Evolutionary conservation across 2,797 vertebrate species (phyloP).

Genomic region (Chelmon rostratus): DNA sequence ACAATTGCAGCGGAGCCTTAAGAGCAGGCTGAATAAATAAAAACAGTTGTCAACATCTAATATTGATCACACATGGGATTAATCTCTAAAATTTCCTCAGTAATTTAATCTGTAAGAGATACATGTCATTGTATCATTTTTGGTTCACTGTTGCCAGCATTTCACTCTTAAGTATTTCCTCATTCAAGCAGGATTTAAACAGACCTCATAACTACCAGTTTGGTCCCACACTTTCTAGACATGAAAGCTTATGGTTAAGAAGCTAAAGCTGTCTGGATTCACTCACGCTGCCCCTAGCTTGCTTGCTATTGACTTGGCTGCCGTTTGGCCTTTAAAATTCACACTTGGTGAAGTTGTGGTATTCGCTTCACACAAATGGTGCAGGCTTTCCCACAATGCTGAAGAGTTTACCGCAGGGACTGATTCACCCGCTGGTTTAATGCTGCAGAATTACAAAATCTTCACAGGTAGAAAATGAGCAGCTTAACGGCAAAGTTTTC

Average conservation of each 20-base stretch:
- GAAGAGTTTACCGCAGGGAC: constrained; percentile 48
- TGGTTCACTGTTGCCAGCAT: constrained; percentile 24
- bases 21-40: constrained; percentile 25
- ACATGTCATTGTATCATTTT: constrained; percentile 17
- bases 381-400: constrained; percentile 55
- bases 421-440: constrained; percentile 48
- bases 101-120: constrained; percentile 24
- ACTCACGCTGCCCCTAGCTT: constrained; percentile 54
- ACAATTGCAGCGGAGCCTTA: constrained; percentile 14
- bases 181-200: constrained; percentile 44
- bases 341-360: constrained; percentile 72
- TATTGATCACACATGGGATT: constrained; percentile 10
- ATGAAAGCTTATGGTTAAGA: constrained; percentile 63
- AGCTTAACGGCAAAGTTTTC: not conserved
- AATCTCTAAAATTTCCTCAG: constrained; percentile 4
- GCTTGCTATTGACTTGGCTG: constrained; percentile 60
- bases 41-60: constrained; percentile 28
- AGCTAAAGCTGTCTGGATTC: constrained; percentile 65
- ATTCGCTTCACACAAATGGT: constrained; percentile 64
- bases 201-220: constrained; percentile 66
- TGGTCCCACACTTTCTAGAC: constrained; percentile 52
- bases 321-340: constrained; percentile 75
- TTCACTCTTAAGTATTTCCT: constrained; percentile 45
- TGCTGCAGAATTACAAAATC: constrained; percentile 32
- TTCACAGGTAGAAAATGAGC: constrained; percentile 36